Conservation (phyloP, 1,140 invertebrate genomes). For the Ostrea edulis region DNA sequence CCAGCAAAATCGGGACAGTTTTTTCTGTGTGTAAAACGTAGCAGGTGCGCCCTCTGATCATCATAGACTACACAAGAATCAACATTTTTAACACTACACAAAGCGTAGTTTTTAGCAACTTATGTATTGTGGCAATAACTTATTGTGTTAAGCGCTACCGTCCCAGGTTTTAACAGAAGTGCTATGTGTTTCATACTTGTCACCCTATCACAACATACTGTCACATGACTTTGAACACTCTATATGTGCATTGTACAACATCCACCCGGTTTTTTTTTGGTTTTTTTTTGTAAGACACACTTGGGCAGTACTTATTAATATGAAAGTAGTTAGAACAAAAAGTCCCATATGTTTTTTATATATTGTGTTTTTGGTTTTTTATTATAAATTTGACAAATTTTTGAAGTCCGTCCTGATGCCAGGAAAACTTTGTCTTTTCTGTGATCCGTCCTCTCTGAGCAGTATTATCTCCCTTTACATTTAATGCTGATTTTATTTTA, state of each 20-base stretch:
- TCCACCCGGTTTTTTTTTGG: neutral
- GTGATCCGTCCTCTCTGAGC: conserved; percentile 30
- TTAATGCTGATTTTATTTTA: neutral
- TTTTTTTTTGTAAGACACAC: conserved; percentile 3
- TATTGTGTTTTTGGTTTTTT: neutral
- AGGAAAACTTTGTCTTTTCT: neutral
- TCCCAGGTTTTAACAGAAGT: conserved; percentile 9
- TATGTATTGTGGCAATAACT: conserved; percentile 36
- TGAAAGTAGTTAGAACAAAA: neutral
- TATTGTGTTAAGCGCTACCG: conserved; percentile 15
- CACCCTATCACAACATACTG: neutral
- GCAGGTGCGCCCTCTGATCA: neutral
- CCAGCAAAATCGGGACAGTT: conserved; percentile 25
- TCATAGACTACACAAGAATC: conserved; percentile 24
- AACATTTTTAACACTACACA: conserved; percentile 34
- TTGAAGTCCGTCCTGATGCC: conserved; percentile 3
- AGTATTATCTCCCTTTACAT: conserved; percentile 21
- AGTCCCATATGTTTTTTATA: neutral
- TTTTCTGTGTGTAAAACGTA: conserved; percentile 26
- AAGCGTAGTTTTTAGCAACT: conserved; percentile 36
- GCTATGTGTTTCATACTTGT: conserved; percentile 19
- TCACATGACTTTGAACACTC: neutral
- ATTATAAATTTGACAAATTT: neutral
- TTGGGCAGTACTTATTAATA: neutral
- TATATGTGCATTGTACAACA: neutral